These are phyloP conservation scores for Pantherophis vulpinus DNA, from an alignment of 2,797 vertebrate species.

Conservation along the genomic window DNA sequence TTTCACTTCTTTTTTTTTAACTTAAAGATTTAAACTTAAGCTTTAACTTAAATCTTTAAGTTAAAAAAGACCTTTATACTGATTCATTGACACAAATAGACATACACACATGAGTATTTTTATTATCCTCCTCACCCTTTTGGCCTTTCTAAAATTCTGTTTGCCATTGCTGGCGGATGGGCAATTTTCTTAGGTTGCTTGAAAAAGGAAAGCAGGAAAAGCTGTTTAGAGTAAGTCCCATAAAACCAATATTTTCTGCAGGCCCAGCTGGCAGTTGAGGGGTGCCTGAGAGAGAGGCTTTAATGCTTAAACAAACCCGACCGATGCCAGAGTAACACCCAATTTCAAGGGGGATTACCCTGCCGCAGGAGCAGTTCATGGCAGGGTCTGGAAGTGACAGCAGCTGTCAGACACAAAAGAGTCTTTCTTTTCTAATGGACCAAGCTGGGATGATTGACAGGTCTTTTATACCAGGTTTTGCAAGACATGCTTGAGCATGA, in stretches of 20 bases:
- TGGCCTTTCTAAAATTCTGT: not conserved
- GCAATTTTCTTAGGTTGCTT: not conserved
- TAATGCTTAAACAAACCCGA: constrained; percentile 14
- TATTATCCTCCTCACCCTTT: not conserved
- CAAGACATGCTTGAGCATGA: no score
- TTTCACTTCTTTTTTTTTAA: no score
- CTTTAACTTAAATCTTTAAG: no score
- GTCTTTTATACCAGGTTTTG: no score
- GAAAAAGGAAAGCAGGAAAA: not conserved
- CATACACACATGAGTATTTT: not conserved
- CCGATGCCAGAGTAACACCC: not conserved
- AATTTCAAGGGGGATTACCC: constrained; percentile 17
- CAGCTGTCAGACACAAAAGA: not conserved
- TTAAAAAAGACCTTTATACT: no score
- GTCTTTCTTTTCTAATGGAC: no score
- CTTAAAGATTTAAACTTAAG: no score
- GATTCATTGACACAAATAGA: no score
- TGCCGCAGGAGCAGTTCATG: not conserved
- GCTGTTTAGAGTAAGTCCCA: not conserved
- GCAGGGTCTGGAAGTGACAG: not conserved
- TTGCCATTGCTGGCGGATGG: not conserved
- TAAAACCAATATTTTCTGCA: not conserved
- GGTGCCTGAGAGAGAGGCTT: not conserved
- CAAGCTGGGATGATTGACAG: no score
- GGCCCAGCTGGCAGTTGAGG: not conserved